These are phyloP conservation scores for Cylas formicarius DNA, from an alignment of 1,140 invertebrate genomes.

Conservation along the genomic window DNA sequence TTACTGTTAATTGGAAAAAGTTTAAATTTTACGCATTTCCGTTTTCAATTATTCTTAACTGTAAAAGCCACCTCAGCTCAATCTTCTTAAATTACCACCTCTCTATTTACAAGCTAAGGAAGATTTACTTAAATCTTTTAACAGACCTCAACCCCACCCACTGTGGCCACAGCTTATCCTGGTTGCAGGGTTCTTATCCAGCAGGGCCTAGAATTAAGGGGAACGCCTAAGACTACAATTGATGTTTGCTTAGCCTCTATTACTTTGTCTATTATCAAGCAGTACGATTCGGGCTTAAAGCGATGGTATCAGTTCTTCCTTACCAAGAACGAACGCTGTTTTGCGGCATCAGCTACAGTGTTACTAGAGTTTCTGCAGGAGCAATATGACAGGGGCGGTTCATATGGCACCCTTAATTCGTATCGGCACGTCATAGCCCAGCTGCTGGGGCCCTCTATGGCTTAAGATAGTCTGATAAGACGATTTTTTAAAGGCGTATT, in stretches of 20 bases:
- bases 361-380: background rate
- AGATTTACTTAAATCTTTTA: conserved; percentile 8
- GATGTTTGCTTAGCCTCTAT: conserved; percentile 2
- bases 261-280: background rate
- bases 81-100: conserved; percentile 17
- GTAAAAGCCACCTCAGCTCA: conserved; percentile 15
- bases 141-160: no score
- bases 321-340: background rate
- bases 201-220: background rate
- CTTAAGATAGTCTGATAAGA: no score
- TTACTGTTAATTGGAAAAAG: conserved; percentile 4
- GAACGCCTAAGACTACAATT: background rate
- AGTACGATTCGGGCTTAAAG: background rate
- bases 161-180: no score
- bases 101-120: conserved; percentile 22
- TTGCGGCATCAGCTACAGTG: background rate
- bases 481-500: no score
- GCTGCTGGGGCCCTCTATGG: no score
- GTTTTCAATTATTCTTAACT: conserved; percentile 22
- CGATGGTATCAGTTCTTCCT: background rate
- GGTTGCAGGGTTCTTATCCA: conserved; percentile 1
- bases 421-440: background rate
- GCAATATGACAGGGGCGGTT: conserved; percentile 1
- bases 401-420: background rate
- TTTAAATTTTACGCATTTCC: conserved; percentile 8